Conservation (phyloP, 2,797 vertebrate genomes). For the Eulemur albifrons region DNA sequence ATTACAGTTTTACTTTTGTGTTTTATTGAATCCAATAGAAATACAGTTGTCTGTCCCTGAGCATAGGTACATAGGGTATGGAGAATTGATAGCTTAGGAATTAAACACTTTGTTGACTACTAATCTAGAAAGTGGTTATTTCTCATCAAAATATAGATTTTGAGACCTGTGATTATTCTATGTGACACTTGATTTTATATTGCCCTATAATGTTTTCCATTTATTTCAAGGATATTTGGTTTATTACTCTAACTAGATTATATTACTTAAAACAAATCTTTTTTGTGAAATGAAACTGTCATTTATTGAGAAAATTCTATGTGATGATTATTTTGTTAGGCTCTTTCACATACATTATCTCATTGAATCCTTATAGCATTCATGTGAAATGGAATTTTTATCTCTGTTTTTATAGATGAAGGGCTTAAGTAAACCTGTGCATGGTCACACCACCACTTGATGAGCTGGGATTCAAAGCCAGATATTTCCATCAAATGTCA, state of each 20-base stretch:
- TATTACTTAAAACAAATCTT: constrained; percentile 43
- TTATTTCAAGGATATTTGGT: constrained; percentile 48
- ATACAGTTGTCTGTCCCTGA: neutral
- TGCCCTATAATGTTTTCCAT: neutral
- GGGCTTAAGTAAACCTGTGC: neutral
- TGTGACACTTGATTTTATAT: neutral
- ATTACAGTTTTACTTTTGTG: constrained; percentile 12
- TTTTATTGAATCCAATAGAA: constrained; percentile 17
- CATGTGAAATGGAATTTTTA: constrained; percentile 41
- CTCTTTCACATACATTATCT: constrained; percentile 22
- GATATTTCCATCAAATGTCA: neutral
- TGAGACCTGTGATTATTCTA: constrained; percentile 22
- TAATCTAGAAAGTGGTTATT: constrained; percentile 23
- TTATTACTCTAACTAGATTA: constrained; percentile 51
- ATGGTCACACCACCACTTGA: neutral
- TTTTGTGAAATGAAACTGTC: constrained; percentile 43
- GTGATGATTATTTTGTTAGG: constrained; percentile 51
- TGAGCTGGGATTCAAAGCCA: neutral
- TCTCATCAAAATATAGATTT: constrained; percentile 34
- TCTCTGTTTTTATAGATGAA: constrained; percentile 51
- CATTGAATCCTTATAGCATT: constrained; percentile 3
- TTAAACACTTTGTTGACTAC: neutral
- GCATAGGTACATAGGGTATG: neutral
- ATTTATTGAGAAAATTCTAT: constrained; percentile 48
- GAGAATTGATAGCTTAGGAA: constrained; percentile 19